Evolutionary conservation across 2,888 invertebrate genomes (phyloP).

Genomic region (Drosophila borealis): DNA sequence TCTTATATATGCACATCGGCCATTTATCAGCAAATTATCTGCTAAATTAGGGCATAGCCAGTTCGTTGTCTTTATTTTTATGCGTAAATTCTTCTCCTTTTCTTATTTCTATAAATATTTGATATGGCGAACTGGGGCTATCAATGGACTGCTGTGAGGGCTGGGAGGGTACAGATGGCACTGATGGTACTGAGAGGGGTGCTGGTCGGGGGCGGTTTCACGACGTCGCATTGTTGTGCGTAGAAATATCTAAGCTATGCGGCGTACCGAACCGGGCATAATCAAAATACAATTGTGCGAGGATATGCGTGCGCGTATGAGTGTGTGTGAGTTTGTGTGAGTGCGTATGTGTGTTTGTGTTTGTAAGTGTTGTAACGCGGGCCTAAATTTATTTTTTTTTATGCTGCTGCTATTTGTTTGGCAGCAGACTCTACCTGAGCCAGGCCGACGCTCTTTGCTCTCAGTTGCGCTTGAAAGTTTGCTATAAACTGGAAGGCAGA

Average conservation of each 20-base stretch:
- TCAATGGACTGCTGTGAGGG: constrained; percentile 53
- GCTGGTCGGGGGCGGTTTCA: constrained; percentile 12
- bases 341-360: constrained; percentile 25
- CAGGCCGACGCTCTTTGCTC: constrained; percentile 20
- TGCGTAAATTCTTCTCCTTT: constrained; percentile 37
- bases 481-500: constrained; percentile 73
- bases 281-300: constrained; percentile 80
- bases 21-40: too few species aligned
- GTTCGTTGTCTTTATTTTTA: constrained; percentile 30
- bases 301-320: constrained; percentile 39
- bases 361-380: constrained; percentile 64
- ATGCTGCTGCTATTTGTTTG: constrained; percentile 57
- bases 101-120: constrained; percentile 74
- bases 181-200: not conserved
- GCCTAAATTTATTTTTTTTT: constrained; percentile 51
- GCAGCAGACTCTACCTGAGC: constrained; percentile 49
- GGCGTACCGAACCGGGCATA: constrained; percentile 80
- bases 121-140: constrained; percentile 72
- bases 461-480: constrained; percentile 49
- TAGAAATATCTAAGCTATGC: constrained; percentile 78
- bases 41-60: constrained; percentile 19
- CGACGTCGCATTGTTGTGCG: constrained; percentile 74
- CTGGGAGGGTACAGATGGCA: not conserved
- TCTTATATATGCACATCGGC: too few species aligned
- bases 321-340: constrained; percentile 20